These are phyloP conservation scores for Hirundo rustica DNA, from an alignment of 2,797 vertebrate genomes.

Conservation along the genomic window DNA sequence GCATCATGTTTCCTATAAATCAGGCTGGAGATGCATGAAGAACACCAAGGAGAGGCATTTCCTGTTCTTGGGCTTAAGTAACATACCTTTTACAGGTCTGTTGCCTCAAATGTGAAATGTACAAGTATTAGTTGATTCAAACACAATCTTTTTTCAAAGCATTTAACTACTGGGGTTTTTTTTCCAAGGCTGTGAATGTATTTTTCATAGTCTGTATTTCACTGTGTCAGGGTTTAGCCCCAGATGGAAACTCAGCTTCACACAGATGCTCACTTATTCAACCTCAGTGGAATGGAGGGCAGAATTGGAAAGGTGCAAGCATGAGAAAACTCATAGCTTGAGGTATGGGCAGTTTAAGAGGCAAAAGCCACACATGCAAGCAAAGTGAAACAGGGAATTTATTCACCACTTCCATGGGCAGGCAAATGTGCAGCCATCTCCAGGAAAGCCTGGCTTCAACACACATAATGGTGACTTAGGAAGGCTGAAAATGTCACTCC, in stretches of 20 bases:
- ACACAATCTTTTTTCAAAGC: neutral
- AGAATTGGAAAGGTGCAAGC: neutral
- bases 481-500: neutral
- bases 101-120: neutral
- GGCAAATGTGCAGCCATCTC: neutral
- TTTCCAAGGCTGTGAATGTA: neutral
- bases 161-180: neutral
- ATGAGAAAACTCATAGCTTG: neutral
- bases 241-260: neutral
- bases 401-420: neutral
- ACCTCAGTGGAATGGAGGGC: neutral
- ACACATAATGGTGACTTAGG: neutral
- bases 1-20: neutral
- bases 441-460: neutral
- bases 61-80: neutral
- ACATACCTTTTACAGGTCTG: neutral
- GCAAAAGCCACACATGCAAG: fast-evolving
- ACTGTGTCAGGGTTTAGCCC: neutral
- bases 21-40: neutral
- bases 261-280: neutral
- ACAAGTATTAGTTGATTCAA: neutral
- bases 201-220: neutral
- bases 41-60: neutral
- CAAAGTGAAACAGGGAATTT: neutral
- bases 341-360: neutral